Conservation (phyloP, 2,113 vertebrate species). For the Dinomys branickii region DNA sequence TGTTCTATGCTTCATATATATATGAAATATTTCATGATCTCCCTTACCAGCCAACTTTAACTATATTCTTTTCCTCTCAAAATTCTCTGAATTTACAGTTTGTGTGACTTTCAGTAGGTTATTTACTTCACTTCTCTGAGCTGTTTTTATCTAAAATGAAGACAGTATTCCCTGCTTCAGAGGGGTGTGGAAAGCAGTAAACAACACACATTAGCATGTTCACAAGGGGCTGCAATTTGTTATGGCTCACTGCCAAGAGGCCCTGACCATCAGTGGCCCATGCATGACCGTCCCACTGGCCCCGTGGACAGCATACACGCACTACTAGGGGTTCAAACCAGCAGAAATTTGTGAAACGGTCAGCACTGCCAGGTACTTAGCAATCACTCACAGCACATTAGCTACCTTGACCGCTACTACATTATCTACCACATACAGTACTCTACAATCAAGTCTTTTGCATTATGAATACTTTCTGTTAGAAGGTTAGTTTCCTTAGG, state of each 20-base stretch:
- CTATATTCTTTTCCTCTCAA: not conserved
- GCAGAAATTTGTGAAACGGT: not conserved
- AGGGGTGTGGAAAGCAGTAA: not conserved
- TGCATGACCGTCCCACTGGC: too few relatives aligned
- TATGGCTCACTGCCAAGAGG: too few relatives aligned
- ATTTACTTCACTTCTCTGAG: conserved; percentile 34
- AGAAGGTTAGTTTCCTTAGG: conserved; percentile 11
- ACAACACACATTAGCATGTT: not conserved
- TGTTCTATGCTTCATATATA: not conserved
- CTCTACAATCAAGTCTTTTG: not conserved
- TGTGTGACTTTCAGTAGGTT: not conserved
- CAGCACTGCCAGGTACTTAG: not conserved
- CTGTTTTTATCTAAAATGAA: conserved; percentile 37
- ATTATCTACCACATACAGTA: not conserved
- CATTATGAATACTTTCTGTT: not conserved
- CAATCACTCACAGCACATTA: not conserved
- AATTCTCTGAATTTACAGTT: conserved; percentile 25
- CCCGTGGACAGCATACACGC: too few relatives aligned
- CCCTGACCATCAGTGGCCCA: too few relatives aligned
- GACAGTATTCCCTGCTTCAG: not conserved
- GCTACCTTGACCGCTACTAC: not conserved
- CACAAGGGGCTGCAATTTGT: too few relatives aligned
- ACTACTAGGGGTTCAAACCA: too few relatives aligned
- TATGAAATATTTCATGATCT: conserved; percentile 21
- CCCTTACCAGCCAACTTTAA: not conserved